Conservation (phyloP, 2,797 vertebrate genomes). For the Onychomys torridus region DNA sequence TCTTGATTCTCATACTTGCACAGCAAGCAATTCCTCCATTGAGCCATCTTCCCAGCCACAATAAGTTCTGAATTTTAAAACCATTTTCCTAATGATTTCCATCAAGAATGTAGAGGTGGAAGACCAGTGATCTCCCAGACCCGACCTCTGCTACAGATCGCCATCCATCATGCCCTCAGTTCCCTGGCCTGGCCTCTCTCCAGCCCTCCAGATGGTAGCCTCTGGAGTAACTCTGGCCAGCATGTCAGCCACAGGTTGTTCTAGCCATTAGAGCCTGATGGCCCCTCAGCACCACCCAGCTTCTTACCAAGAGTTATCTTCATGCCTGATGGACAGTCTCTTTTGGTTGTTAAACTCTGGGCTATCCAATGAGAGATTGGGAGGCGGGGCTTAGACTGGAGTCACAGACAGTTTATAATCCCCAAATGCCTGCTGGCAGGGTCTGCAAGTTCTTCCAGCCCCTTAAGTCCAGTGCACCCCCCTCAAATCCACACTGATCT, state of each 20-base stretch:
- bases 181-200: background rate
- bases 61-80: constrained; percentile 27
- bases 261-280: background rate
- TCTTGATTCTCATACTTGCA: background rate
- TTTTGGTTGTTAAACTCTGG: background rate
- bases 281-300: background rate
- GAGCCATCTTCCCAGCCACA: background rate
- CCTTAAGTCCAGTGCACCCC: background rate
- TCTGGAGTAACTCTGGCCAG: background rate
- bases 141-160: background rate
- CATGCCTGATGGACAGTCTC: background rate
- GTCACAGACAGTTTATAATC: constrained; percentile 5
- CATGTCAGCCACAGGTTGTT: no score
- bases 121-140: background rate
- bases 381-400: background rate
- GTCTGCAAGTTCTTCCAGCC: background rate
- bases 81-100: background rate
- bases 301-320: background rate
- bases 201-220: background rate
- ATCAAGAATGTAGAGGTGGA: background rate
- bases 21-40: background rate
- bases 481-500: background rate
- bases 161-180: background rate
- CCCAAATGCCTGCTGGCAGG: background rate
- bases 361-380: constrained; percentile 5